These are phyloP conservation scores for Taurulus bubalis DNA, from an alignment of 2,113 vertebrate genomes.

Conservation along the genomic window DNA sequence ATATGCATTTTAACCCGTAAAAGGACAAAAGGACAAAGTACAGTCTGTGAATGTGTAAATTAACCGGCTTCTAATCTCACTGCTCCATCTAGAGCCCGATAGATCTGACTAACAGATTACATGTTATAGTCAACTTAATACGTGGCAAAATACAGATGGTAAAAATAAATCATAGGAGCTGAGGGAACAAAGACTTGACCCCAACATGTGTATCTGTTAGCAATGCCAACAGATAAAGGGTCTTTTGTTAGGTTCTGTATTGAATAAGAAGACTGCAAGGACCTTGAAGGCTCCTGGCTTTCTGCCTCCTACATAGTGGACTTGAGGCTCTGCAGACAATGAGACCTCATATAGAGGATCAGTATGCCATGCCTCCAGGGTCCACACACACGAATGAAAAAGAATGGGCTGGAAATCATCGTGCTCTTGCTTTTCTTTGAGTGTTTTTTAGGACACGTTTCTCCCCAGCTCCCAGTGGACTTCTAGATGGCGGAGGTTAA, in stretches of 20 bases:
- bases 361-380: not conserved
- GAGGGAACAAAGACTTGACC: too few relatives aligned
- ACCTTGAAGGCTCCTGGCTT: not conserved
- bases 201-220: too few relatives aligned
- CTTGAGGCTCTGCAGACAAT: not conserved
- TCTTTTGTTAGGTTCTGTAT: not conserved
- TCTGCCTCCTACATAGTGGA: not conserved
- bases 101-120: too few relatives aligned
- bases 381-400: constrained; percentile 22
- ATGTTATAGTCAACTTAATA: too few relatives aligned
- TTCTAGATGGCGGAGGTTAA: constrained; percentile 42
- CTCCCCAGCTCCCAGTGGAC: constrained; percentile 19
- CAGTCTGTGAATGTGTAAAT: too few relatives aligned
- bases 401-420: not conserved
- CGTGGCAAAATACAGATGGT: too few relatives aligned
- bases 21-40: too few relatives aligned
- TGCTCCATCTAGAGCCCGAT: too few relatives aligned
- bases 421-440: constrained; percentile 4
- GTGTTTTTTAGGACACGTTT: constrained; percentile 25
- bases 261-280: not conserved
- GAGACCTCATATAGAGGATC: not conserved
- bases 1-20: too few relatives aligned
- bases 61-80: too few relatives aligned
- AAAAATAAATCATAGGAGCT: too few relatives aligned
- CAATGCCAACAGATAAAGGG: not conserved